Base-by-base conservation (phyloP, 64 coral and sea anemone species). In the Stylophora pistillata region DNA sequence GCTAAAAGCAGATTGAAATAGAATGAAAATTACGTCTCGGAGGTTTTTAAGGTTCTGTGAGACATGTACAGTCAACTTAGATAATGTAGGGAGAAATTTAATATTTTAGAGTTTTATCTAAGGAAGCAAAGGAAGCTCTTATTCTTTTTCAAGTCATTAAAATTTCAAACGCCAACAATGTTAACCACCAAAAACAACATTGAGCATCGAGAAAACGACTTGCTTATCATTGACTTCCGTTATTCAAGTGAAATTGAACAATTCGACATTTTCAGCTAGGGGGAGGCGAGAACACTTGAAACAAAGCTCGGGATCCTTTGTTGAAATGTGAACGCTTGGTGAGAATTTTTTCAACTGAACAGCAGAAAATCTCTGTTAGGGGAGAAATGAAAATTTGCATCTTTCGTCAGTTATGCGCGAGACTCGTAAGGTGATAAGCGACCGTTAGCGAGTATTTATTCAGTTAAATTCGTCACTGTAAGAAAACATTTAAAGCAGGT, bases 401-500 rank as follows among this genome's bases (percentile, higher is more conserved):
- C 68, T 34, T 83, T n/a, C 30, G 21, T n/a, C n/a, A n/a, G n/a
- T 53, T 69, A 69, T 64, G 32, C 33, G 20, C 21, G 9, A 33
- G 79, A 68, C 58, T 68, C 9, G 26, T 68, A 11, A 83, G 61
- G 25, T 47, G 37, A 47, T 53, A 83, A 83, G 53, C 61, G 79
- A 9, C 30, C 68, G 59, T 68, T 83, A 68, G 11, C 20, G 79
- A 41, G 60, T n/a, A 34, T 41, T 83, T 83, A 69, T 83, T 83
- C 60, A 53, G 60, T 68, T 31, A 83, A 83, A 68, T 37, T 23
- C 32, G 60, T 53, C 32, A 69, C 59, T 53, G 53, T 23, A 32
- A 69, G 60, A 83, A 83, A 83, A 37, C 59, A 83, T 83, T 68
- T 23, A 26, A 31, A 68, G 60, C 79, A 83, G 79, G 79, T 83